These are phyloP conservation scores for Seira ritae DNA, from an alignment of 2,888 invertebrate genomes.

Conservation along the genomic window DNA sequence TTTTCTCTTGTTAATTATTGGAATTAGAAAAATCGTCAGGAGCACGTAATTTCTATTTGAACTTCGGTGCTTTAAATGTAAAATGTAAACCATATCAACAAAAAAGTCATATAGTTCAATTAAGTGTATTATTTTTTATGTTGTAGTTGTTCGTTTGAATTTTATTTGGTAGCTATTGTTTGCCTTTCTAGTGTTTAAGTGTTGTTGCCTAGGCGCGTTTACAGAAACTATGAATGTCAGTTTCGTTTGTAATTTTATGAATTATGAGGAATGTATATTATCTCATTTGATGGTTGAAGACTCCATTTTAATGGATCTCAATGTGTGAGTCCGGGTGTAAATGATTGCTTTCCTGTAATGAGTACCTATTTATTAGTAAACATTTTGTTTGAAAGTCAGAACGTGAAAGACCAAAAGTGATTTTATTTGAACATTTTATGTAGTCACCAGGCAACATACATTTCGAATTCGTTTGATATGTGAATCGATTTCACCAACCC, in stretches of 20 bases:
- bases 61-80: background rate
- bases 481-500: background rate
- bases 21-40: too few species aligned
- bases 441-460: background rate
- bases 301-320: conserved; percentile 18
- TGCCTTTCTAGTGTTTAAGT: background rate
- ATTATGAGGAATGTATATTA: background rate
- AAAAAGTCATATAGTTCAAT: conserved; percentile 7
- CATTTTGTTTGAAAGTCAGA: background rate
- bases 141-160: too few species aligned
- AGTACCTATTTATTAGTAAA: background rate
- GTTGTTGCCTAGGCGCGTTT: too few species aligned
- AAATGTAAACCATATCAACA: background rate
- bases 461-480: background rate
- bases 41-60: background rate
- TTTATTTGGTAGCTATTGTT: background rate
- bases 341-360: background rate
- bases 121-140: background rate
- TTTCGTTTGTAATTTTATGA: too few species aligned
- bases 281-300: background rate
- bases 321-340: background rate
- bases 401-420: background rate
- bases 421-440: background rate
- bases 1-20: too few species aligned
- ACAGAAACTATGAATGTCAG: background rate